Evolutionary conservation across 2,113 vertebrate genomes (phyloP).

Genomic region (Coptodon bakossiorum): DNA sequence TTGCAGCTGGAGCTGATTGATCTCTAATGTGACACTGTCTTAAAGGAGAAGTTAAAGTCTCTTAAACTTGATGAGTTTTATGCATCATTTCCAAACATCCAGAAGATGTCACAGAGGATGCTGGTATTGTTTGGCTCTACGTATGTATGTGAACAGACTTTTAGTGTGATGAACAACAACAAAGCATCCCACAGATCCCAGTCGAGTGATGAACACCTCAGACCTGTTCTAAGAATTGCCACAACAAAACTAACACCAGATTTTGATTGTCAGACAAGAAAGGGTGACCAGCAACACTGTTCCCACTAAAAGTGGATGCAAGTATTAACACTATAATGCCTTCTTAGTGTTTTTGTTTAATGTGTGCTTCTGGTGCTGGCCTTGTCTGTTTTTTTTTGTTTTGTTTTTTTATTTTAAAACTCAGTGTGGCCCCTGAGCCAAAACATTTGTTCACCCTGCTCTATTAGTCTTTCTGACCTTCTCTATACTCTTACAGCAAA

Average conservation of each 20-base stretch:
- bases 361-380: neutral
- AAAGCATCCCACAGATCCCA: neutral
- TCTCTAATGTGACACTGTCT: neutral
- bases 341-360: neutral
- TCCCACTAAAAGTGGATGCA: neutral
- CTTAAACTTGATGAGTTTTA: neutral
- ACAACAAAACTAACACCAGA: neutral
- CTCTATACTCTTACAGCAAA: neutral
- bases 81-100: neutral
- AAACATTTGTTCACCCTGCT: neutral
- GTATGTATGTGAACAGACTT: neutral
- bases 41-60: neutral
- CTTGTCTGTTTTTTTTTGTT: too few relatives aligned
- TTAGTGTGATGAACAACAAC: neutral
- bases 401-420: neutral
- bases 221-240: neutral
- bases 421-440: neutral
- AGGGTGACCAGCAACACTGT: neutral
- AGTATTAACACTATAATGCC: neutral
- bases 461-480: neutral
- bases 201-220: neutral
- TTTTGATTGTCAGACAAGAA: neutral
- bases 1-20: neutral
- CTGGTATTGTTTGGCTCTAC: rapidly evolving
- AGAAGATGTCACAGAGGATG: neutral